phyloP scores from a whole-genome alignment of 2,888 invertebrate species.

The Smittia sp. region DNA sequence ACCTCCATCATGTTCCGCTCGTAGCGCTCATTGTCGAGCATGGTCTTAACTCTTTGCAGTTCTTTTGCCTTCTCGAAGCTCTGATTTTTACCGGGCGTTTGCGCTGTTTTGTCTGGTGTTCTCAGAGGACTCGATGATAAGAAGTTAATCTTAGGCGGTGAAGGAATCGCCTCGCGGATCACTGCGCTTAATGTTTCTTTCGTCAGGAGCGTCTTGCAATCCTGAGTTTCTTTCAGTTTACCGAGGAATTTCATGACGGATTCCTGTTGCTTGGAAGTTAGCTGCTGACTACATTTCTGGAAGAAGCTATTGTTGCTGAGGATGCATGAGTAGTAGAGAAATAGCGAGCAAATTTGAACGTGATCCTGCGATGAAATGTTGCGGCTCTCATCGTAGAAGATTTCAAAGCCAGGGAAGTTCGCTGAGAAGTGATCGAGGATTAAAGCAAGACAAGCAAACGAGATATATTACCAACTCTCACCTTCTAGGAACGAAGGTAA shows the following conservation, averaged over 20 bases:
- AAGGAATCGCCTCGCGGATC: conserved; percentile 43
- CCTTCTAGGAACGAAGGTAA: neutral
- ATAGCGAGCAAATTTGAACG: conserved; percentile 49
- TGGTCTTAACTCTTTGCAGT: conserved; percentile 47
- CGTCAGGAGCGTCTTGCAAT: neutral
- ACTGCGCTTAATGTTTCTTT: neutral
- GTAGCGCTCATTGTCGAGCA: conserved; percentile 50
- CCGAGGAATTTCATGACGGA: conserved; percentile 48
- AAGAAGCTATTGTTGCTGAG: conserved; percentile 47
- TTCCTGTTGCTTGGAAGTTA: conserved; percentile 47
- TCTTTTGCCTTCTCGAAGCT: conserved; percentile 50
- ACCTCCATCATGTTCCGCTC: conserved; percentile 49
- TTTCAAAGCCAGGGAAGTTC: conserved; percentile 48
- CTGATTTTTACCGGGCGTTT: conserved; percentile 49
- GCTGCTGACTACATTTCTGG: conserved; percentile 49
- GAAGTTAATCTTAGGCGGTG: conserved; percentile 40
- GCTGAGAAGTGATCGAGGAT: conserved; percentile 44
- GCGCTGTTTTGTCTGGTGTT: conserved; percentile 45
- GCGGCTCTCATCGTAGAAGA: conserved; percentile 46
- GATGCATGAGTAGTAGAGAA: conserved; percentile 51
- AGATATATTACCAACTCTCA: neutral
- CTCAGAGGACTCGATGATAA: neutral
- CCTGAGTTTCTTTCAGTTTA: neutral
- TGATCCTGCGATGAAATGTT: conserved; percentile 47
- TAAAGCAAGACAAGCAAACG: neutral